phyloP scores from a whole-genome alignment of 92 coral and sea anemone species.

The Porites rus region DNA sequence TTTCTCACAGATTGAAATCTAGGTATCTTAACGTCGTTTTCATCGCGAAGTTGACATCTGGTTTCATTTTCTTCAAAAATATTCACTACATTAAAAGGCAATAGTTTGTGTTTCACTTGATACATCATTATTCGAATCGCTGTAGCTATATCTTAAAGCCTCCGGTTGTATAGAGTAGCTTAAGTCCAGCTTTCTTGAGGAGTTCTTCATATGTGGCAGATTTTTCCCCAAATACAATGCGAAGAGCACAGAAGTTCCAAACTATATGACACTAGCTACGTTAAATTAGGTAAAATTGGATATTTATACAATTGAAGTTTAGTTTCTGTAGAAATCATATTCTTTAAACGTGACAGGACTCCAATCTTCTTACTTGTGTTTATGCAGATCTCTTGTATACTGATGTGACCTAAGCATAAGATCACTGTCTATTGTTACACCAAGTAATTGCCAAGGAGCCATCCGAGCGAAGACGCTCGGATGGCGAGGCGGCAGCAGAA shows the following conservation, averaged over 20 bases:
- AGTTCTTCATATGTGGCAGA: conserved; percentile 33
- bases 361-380: conserved; percentile 59
- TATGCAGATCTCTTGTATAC: conserved; percentile 31
- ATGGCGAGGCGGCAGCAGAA: too few species aligned
- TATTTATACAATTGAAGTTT: conserved; percentile 46
- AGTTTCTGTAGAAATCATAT: conserved; percentile 43
- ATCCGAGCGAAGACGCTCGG: too few species aligned
- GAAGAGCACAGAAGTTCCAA: conserved; percentile 50
- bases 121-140: conserved; percentile 13
- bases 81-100: conserved; percentile 2
- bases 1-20: conserved; percentile 27
- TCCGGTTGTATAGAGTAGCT: conserved; percentile 16
- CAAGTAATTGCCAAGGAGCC: too few species aligned
- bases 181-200: conserved; percentile 26
- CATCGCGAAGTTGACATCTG: conserved; percentile 7
- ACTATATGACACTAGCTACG: conserved; percentile 17
- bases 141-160: conserved; percentile 30
- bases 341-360: conserved; percentile 52
- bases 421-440: conserved; percentile 41
- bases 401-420: conserved; percentile 38
- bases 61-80: conserved; percentile 32
- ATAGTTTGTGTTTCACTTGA: conserved; percentile 44
- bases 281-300: conserved; percentile 44
- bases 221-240: conserved; percentile 47
- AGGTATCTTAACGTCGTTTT: conserved; percentile 1